A percentile compares a stretch with the other conserved stretches of the same genome.
These are phyloP conservation scores for Drosophila trapezifrons DNA, from an alignment of 1,140 invertebrate species.

Conservation along the genomic window DNA sequence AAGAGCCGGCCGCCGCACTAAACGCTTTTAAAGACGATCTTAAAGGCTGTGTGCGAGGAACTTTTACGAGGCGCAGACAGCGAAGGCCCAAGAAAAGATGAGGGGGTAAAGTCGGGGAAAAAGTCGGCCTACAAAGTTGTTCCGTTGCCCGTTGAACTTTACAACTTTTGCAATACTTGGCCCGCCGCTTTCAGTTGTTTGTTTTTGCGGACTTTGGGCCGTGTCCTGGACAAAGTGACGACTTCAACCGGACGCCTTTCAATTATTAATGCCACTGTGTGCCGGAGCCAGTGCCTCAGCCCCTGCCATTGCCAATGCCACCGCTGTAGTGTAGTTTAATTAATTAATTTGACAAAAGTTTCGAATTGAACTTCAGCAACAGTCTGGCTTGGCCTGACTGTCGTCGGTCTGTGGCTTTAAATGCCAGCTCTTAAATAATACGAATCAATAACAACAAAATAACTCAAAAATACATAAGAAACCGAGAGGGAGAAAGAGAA, in stretches of 20 bases:
- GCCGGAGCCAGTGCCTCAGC: constrained; percentile 3
- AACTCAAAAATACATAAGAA: neutral
- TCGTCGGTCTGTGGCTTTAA: constrained; percentile 34
- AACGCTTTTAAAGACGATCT: constrained; percentile 68
- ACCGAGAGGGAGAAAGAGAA: constrained; percentile 3
- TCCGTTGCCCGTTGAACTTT: constrained; percentile 68
- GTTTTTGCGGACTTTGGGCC: constrained; percentile 62
- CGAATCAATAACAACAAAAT: constrained; percentile 11
- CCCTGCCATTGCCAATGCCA: constrained; percentile 5
- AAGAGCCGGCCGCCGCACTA: constrained; percentile 40
- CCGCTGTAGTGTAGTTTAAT: constrained; percentile 71
- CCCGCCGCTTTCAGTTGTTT: constrained; percentile 53
- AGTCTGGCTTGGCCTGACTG: constrained; percentile 14
- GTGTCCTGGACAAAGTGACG: constrained; percentile 54
- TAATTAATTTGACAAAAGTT: constrained; percentile 82
- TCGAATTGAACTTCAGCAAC: constrained; percentile 63
- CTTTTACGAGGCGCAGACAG: constrained; percentile 38
- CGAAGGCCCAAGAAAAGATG: neutral
- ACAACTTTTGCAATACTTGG: constrained; percentile 67
- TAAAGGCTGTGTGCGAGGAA: constrained; percentile 44
- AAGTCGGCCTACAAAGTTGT: constrained; percentile 62
- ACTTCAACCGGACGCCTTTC: constrained; percentile 75
- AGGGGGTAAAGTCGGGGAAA: neutral
- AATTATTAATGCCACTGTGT: constrained; percentile 70
- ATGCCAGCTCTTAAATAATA: constrained; percentile 29